Conservation (phyloP, 2,888 invertebrate species). For the Lithosia quadra region DNA sequence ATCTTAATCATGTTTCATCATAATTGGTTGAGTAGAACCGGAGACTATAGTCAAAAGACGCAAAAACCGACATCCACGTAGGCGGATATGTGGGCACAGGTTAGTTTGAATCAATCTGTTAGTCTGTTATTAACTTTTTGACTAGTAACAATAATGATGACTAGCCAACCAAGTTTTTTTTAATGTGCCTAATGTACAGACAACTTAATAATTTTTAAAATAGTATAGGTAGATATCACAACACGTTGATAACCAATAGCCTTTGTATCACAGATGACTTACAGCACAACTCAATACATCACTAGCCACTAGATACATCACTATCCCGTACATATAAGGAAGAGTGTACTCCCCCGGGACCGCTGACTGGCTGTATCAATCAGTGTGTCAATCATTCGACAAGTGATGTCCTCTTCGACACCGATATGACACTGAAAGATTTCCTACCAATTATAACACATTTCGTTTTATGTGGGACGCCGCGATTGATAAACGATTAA, state of each 20-base stretch:
- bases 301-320: slow-evolving; percentile 4
- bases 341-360: slow-evolving; percentile 7
- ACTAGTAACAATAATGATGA: no score
- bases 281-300: slow-evolving; percentile 10
- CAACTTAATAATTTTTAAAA: no score
- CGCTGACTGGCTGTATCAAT: slow-evolving; percentile 44
- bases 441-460: slow-evolving; percentile 37
- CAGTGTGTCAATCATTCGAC: slow-evolving; percentile 38
- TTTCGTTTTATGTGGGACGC: slow-evolving; percentile 13
- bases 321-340: background rate
- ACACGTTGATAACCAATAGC: background rate
- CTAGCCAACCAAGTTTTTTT: no score
- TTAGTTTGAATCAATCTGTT: no score
- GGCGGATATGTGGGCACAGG: no score
- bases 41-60: no score
- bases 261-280: slow-evolving; percentile 11
- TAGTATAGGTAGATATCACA: no score
- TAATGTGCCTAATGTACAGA: no score
- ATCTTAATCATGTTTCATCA: no score
- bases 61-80: no score
- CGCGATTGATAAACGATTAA: background rate
- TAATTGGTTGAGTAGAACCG: no score
- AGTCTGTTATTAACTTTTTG: no score
- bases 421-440: slow-evolving; percentile 29
- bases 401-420: slow-evolving; percentile 30